Evolutionary conservation across 2,888 invertebrate species (phyloP).

Genomic region (Drosophila prostipennis): DNA sequence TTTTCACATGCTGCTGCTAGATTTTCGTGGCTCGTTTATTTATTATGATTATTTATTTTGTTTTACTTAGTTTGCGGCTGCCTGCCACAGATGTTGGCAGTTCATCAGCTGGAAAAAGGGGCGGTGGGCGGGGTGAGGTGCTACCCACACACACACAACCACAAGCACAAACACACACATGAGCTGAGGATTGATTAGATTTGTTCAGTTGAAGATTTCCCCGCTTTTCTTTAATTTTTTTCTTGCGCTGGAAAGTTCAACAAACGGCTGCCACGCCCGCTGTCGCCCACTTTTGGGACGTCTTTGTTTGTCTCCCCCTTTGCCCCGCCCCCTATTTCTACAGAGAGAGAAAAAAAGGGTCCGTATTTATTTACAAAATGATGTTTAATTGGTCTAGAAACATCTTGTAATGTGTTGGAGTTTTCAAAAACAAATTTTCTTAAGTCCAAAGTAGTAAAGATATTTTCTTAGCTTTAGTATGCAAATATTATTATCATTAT

Average conservation of each 20-base stretch:
- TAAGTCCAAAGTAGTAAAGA: too few relatives aligned
- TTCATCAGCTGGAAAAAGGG: slow-evolving; percentile 49
- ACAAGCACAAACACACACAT: slow-evolving; percentile 6
- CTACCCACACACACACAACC: slow-evolving; percentile 11
- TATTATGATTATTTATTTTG: slow-evolving; percentile 80
- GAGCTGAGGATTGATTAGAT: slow-evolving; percentile 70
- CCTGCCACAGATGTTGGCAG: slow-evolving; percentile 73
- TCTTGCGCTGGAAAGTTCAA: slow-evolving; percentile 57
- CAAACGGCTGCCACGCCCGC: slow-evolving; percentile 61
- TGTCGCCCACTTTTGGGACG: slow-evolving; percentile 54
- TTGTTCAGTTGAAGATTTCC: slow-evolving; percentile 53
- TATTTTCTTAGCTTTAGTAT: too few relatives aligned
- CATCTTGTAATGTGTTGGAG: too few relatives aligned
- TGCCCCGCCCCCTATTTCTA: background rate
- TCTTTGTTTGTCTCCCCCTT: slow-evolving; percentile 15
- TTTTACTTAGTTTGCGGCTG: slow-evolving; percentile 63
- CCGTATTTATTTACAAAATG: background rate
- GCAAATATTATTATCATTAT: too few relatives aligned
- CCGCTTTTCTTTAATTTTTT: slow-evolving; percentile 28
- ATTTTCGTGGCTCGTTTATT: slow-evolving; percentile 78
- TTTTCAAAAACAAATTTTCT: too few relatives aligned
- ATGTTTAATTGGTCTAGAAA: too few relatives aligned
- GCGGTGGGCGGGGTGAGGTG: background rate
- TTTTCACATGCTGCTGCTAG: slow-evolving; percentile 71
- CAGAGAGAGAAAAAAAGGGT: slow-evolving; percentile 1